Percentiles rank a stretch among this genome's conserved stretches.
These are phyloP conservation scores for Trissoscelio sp. DNA, from an alignment of 2,888 invertebrate genomes.

Conservation along the genomic window DNA sequence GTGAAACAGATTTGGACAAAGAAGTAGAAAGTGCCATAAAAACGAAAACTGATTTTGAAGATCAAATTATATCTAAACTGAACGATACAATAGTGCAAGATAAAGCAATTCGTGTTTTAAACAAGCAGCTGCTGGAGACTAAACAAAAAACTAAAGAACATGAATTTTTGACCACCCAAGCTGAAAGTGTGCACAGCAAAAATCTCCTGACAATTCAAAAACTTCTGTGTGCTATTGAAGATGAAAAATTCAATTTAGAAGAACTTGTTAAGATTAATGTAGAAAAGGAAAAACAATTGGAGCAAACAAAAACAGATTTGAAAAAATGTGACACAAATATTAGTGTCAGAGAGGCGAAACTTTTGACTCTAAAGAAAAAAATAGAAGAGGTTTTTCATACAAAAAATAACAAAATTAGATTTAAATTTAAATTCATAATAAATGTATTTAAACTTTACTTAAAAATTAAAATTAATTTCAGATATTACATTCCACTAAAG, in stretches of 20 bases:
- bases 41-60: constrained; percentile 87
- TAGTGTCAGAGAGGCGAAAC: constrained; percentile 84
- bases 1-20: constrained; percentile 82
- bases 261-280: constrained; percentile 80
- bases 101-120: constrained; percentile 86
- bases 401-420: neutral
- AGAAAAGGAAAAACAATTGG: constrained; percentile 83
- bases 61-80: constrained; percentile 86
- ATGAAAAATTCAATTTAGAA: constrained; percentile 78
- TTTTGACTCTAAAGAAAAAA: constrained; percentile 84
- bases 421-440: constrained; percentile 3
- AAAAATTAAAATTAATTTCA: constrained; percentile 64
- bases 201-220: constrained; percentile 86
- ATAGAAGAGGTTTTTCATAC: constrained; percentile 82
- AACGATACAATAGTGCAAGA: constrained; percentile 89
- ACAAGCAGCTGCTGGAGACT: constrained; percentile 83
- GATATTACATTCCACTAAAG: constrained; percentile 75
- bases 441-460: constrained; percentile 6
- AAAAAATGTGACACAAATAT: constrained; percentile 83
- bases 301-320: constrained; percentile 83
- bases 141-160: constrained; percentile 84
- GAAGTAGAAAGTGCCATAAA: constrained; percentile 84
- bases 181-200: constrained; percentile 86
- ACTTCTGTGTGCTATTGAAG: constrained; percentile 77
- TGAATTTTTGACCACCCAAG: constrained; percentile 85